Base-by-base conservation (phyloP, 2,888 invertebrate genomes). In the Andrena hattorfiana region DNA sequence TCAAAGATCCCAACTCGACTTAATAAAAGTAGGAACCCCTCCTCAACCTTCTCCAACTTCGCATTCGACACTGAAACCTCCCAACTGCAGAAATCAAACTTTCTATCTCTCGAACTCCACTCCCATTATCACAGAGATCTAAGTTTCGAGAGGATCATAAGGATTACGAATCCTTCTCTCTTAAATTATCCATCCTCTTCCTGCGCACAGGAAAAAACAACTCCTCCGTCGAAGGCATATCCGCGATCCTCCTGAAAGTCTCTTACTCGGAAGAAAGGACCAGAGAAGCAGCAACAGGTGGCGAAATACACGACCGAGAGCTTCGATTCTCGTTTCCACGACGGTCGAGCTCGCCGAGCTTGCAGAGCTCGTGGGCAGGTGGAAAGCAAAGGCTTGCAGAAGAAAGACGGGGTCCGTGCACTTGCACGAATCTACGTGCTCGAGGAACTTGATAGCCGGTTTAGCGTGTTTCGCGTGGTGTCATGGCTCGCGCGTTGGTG, bases 391-490 rank as follows among this genome's bases (percentile, higher is more conserved):
- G 32, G 16, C 13, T 13, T 13, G 8, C 16, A 13, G 59, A 73
- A 51, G 51, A 72, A 73, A 68, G 63, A 72, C 69, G 66, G 48
- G 54, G 59, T 8, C 56, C 48, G 20, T 64, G 72, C 59, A 63
- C 32, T 66, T 48, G 75, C 62, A n/a, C 28, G 71, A 51, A 76
- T 70, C 54, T 73, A 79, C 73, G 71, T 85, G 82, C 64, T 4
- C 67, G 83, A 77, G 88, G 73, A 90, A 90, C 87, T 81, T 81
- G 90, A 90, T 90, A 89, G 88, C 84, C 72, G 75, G 85, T 82
- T 90, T 85, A 84, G 82, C 86, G 79, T 81, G 87, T 85, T 90
- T 88, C 83, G 89, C 87, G 88, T 79, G 86, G 89, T 89, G 84
- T 87, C 86, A 71, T 59, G 80, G 74, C 35, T 63, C 80, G 70